Evolutionary conservation across 2,113 vertebrate species (phyloP), one percentile per base, ranked within the genome.

Genomic region (Anser brachyrhynchus): DNA sequence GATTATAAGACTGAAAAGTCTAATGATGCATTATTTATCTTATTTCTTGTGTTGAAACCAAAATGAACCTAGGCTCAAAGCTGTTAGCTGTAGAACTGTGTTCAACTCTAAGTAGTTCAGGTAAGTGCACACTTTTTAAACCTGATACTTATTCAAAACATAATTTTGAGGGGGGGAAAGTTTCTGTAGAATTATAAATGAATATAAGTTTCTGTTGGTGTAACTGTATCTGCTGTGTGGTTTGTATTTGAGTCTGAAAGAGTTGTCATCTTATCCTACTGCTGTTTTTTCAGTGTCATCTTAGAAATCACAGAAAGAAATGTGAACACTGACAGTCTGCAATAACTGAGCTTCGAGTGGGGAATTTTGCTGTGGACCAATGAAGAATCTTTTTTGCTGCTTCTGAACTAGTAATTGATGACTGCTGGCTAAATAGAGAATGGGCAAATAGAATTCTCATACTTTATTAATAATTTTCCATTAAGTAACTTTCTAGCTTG

Each of bases 81-180:
- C 26, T 84, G 13, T 70, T 90, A 28, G 9, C 22, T 49, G 9
- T 62, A 23, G 23, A 37, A 25, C 31, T 46, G 14, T 37, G 21
- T 66, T 83, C 11, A 70, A 41, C 13, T 83, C 10, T 21, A 3
- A 72, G 35, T 16, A 17, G 37, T 66, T 73, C 33, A 76, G 35
- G 10, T 66, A 52, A 83, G 21, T 5, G 8, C 31, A n/a, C 10
- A 19, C 9, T 11, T 79, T 81, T 67, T 70, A 75, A 76, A 76
- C 37, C 31, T 59, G n/a, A 44, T 81, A n/a, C 9, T 35, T 46
- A 35, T 0, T 0, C 2, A 71, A 20, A 31, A 46, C 13, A 17
- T 64, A n/a, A 22, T 54, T 29, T 79, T 33, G 35, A 21, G 15
- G 61, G 61, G 10, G 7, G 4, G 1, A 2, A 25, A 61, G 21